Conservation (phyloP, 1,140 invertebrate species). For the Oryzaephilus surinamensis region DNA sequence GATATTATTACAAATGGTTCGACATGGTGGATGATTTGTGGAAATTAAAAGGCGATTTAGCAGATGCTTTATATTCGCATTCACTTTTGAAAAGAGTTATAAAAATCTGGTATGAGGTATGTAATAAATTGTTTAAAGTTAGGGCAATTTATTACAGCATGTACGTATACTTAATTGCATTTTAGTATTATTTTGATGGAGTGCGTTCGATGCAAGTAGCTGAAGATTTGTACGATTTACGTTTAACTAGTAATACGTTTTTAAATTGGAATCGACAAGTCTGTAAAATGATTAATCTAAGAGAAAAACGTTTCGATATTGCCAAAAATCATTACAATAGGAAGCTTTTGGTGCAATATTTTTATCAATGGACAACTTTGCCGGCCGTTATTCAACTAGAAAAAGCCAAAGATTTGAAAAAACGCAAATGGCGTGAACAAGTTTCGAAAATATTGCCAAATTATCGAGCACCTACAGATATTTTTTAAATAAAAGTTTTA, state of each 20-base stretch:
- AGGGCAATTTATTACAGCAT: too few relatives aligned
- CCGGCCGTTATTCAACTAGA: constrained; percentile 48
- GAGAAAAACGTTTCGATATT: constrained; percentile 39
- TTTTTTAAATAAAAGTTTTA: constrained; percentile 3
- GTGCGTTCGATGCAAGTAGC: constrained; percentile 39
- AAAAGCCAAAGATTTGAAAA: constrained; percentile 50
- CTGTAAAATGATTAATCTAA: constrained; percentile 34
- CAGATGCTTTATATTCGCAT: too few relatives aligned
- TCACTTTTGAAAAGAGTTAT: too few relatives aligned
- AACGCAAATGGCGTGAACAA: constrained; percentile 52
- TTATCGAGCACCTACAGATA: constrained; percentile 38
- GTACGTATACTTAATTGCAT: constrained; percentile 9
- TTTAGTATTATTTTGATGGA: constrained; percentile 18
- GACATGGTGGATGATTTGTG: constrained; percentile 32
- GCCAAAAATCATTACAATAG: constrained; percentile 44
- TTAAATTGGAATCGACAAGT: constrained; percentile 39
- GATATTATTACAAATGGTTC: too few relatives aligned
- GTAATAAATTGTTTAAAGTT: too few relatives aligned
- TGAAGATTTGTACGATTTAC: constrained; percentile 49
- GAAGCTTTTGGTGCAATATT: constrained; percentile 44
- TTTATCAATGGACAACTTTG: constrained; percentile 49
- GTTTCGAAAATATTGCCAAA: constrained; percentile 55
- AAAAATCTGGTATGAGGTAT: constrained; percentile 9
- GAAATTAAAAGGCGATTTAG: constrained; percentile 21
- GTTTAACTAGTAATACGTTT: constrained; percentile 41